Evolutionary conservation across 1,140 invertebrate genomes (phyloP), one percentile per base, ranked within the genome.

Genomic region (Leptopilina boulardi): DNA sequence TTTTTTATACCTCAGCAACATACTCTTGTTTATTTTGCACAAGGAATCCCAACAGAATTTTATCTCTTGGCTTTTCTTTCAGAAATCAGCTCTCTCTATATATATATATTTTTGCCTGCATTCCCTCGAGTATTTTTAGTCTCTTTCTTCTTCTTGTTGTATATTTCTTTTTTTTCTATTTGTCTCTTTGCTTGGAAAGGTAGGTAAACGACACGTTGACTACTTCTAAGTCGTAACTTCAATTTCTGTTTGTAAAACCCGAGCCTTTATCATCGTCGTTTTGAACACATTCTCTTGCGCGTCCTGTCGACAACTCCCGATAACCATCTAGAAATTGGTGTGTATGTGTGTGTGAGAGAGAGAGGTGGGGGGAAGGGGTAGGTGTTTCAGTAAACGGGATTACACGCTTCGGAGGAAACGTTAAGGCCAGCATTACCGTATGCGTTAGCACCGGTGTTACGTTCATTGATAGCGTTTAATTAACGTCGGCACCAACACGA

Each of bases 391-490:
- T 77, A 82, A 78, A 84, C 80, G 81, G 80, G 78, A 84, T 84
- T 84, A 85, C 81, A 80, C 73, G 77, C 76, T 73, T 82, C 78
- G 79, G 74, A 82, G 77, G 77, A 81, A 80, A 75, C 76, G 79
- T 83, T 85, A 82, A 82, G 80, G 71, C 70, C 59, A 15, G 74
- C 73, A 77, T 83, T 77, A 81, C 77, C 78, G 75, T 83, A 72
- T 75, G 74, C 80, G 79, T 82, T 84, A 81, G 77, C 78, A 56
- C 82, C 44, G 70, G 56, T 82, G 80, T 83, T 83, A 84, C 82
- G 78, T 76, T 87, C 85, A 87, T 87, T 87, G 84, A 85, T 85
- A 84, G 85, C 80, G 82, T 86, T 88, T 88, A 87, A 88, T 88
- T 87, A 86, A 82, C 74, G 80, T 73, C 54, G 74, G 51, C 74